phyloP scores from a whole-genome alignment of 1,140 invertebrate genomes.

The Heterodera carotae region DNA sequence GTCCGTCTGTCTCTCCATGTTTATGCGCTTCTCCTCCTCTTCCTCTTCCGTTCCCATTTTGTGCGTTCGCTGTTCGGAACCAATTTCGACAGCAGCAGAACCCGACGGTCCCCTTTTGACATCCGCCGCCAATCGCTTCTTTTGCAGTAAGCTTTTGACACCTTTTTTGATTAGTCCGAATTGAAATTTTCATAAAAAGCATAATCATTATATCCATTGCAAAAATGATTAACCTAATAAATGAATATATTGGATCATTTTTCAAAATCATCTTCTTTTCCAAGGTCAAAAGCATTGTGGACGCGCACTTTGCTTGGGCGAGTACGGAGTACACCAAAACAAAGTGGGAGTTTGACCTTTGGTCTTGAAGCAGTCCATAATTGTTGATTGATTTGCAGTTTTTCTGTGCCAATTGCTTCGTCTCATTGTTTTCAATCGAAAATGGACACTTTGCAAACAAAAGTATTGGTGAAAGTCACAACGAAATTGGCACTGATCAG shows the following conservation, averaged over 20 bases:
- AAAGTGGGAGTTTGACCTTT: not conserved
- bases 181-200: not conserved
- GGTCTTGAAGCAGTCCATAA: too few relatives aligned
- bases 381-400: slow-evolving; percentile 12
- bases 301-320: not conserved
- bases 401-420: slow-evolving; percentile 30
- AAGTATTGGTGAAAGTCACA: not conserved
- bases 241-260: too few relatives aligned
- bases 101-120: not conserved
- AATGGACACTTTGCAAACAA: not conserved
- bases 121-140: slow-evolving; percentile 33
- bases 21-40: not conserved
- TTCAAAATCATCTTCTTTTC: slow-evolving; percentile 3
- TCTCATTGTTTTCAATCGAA: not conserved
- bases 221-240: too few relatives aligned
- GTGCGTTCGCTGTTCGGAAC: slow-evolving; percentile 25
- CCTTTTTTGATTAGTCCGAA: not conserved
- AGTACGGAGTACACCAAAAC: slow-evolving; percentile 25
- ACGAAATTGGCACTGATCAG: not conserved
- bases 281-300: slow-evolving; percentile 28
- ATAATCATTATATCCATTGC: too few relatives aligned
- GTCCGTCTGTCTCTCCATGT: not conserved
- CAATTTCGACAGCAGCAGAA: not conserved
- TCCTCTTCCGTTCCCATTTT: not conserved
- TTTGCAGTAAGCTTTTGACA: slow-evolving; percentile 20